Evolutionary conservation across 2,113 vertebrate genomes (phyloP), one percentile per base, ranked within the genome.

Genomic region (Zosterops borbonicus): DNA sequence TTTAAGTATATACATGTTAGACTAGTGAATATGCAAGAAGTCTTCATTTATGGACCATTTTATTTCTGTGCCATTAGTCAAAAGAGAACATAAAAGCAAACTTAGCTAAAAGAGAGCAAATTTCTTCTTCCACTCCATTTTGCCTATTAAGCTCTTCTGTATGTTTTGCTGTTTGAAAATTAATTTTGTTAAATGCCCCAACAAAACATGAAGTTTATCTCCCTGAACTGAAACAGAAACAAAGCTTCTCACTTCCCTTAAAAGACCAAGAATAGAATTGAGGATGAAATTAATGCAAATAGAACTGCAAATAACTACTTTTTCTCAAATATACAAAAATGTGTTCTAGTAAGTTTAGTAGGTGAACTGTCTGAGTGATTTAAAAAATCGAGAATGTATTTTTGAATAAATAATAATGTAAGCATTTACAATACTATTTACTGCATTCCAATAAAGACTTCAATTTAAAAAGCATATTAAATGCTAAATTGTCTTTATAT

Each of bases 201-300:
- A 49, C 28, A 79, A 80, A 94, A 64, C 37, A 68, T n/a, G 18
- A 65, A 78, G 37, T 75, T 49, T 87, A 47, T 14, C 20, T 92
- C 65, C 65, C 39, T 62, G 46, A 71, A 46, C n/a, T 63, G 67
- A 95, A 87, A 91, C 46, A 85, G 82, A 92, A 95, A 93, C n/a
- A 67, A 78, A 93, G 13, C 27, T 55, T 79, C 89, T 94, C 70
- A 84, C 63, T 92, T 92, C 93, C 62, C 50, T 87, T 79, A 58
- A 65, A 89, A 73, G 58, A 87, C 20, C 49, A 71, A 68, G 41
- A 96, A 92, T 79, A 97, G 91, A 91, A 91, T 56, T 64, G 49
- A 75, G 17, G 49, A 76, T 8, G 1, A 91, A 91, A 94, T 64
- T 27, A 64, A 91, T 82, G 53, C 74, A 95, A 94, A 88, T 18